A percentile compares a stretch with the other conserved stretches of the same genome.
Conservation (phyloP, 2,113 vertebrate species). For the Ascaphus truei region DNA sequence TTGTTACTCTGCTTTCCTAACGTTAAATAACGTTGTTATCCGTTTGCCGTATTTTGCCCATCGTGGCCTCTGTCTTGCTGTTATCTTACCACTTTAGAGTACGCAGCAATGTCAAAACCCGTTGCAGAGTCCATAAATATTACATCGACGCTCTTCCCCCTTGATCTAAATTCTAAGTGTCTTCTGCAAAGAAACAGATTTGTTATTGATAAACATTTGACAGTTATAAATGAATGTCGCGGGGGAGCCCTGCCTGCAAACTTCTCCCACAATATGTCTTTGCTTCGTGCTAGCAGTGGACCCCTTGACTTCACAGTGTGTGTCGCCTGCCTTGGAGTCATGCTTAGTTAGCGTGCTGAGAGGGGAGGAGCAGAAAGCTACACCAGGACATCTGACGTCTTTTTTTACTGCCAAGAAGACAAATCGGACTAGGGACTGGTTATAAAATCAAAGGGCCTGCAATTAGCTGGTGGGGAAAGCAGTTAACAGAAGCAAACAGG, state of each 20-base stretch:
- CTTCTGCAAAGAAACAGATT: constrained; percentile 26
- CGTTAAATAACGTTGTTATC: constrained; percentile 25
- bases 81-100: background rate
- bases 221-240: constrained; percentile 56
- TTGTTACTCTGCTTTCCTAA: constrained; percentile 24
- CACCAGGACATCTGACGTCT: constrained; percentile 32
- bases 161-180: constrained; percentile 30
- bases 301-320: constrained; percentile 41
- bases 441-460: constrained; percentile 34
- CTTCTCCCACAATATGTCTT: constrained; percentile 45
- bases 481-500: background rate
- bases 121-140: constrained; percentile 23
- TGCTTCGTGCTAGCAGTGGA: constrained; percentile 40
- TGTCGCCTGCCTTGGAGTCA: constrained; percentile 45
- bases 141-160: constrained; percentile 11
- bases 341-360: constrained; percentile 45
- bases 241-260: constrained; percentile 43
- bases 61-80: background rate
- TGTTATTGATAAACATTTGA: constrained; percentile 59
- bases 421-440: constrained; percentile 33
- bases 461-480: constrained; percentile 3
- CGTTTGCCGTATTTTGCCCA: background rate
- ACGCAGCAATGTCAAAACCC: constrained; percentile 22
- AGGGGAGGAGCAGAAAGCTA: constrained; percentile 26
- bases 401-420: constrained; percentile 41